These are phyloP conservation scores for Galemys pyrenaicus DNA, from an alignment of 2,113 vertebrate genomes.

Conservation along the genomic window DNA sequence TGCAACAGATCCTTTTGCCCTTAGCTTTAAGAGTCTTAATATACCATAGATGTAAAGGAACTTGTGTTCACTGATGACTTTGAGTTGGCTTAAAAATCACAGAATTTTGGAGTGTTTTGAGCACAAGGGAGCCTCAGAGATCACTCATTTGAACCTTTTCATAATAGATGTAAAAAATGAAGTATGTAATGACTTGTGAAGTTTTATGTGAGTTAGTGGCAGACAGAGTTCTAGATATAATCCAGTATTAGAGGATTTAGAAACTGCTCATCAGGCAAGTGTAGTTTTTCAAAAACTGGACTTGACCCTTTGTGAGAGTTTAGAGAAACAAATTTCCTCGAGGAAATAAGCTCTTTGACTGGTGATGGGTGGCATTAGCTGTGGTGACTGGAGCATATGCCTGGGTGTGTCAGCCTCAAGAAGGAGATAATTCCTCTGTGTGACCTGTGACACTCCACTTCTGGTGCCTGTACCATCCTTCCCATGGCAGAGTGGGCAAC, in stretches of 20 bases:
- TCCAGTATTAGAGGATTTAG: not conserved
- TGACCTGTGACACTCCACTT: conserved; percentile 53
- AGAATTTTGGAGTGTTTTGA: not conserved
- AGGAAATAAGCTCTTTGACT: not conserved
- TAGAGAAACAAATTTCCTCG: not conserved
- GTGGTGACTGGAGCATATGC: conserved; percentile 49
- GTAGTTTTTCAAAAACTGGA: not conserved
- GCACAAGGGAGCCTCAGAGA: not conserved
- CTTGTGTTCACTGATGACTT: conserved; percentile 20
- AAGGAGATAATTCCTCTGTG: conserved; percentile 43
- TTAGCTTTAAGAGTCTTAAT: not conserved
- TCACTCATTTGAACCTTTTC: not conserved
- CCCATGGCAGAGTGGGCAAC: conserved; percentile 58
- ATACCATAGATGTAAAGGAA: not conserved
- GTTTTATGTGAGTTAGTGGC: not conserved
- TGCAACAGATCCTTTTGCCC: not conserved
- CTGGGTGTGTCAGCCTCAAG: not conserved
- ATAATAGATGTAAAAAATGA: not conserved
- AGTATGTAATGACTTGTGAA: not conserved
- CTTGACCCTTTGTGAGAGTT: not conserved
- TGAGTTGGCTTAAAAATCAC: conserved; percentile 25
- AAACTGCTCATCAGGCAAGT: not conserved
- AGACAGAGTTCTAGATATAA: not conserved
- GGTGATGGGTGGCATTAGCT: not conserved
- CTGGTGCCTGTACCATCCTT: conserved; percentile 43